Conservation (phyloP, 2,113 vertebrate genomes). For the Dromiciops gliroides region DNA sequence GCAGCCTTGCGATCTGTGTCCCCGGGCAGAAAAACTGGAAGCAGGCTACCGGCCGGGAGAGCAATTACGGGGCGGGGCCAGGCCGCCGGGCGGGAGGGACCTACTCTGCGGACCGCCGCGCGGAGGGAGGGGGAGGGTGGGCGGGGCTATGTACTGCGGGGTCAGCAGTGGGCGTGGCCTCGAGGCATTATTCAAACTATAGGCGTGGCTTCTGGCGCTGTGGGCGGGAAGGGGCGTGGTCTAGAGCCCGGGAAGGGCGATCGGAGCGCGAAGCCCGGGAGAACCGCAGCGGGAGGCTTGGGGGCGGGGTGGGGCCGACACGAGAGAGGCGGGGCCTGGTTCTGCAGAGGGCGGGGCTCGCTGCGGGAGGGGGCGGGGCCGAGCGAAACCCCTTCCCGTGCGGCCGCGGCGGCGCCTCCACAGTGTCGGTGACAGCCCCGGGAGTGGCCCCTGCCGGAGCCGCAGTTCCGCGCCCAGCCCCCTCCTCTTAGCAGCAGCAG, state of each 20-base stretch:
- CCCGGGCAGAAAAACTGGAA: not conserved
- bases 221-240: not conserved
- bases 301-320: constrained; percentile 57
- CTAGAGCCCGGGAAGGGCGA: not conserved
- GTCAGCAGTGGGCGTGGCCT: not conserved
- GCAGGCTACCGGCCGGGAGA: accelerated
- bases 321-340: not conserved
- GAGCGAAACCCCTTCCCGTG: constrained; percentile 58
- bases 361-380: constrained; percentile 60
- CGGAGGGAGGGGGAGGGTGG: not conserved
- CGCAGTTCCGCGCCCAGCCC: not conserved
- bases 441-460: constrained; percentile 34
- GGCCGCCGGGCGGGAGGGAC: constrained; percentile 34
- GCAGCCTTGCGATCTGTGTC: constrained; percentile 34
- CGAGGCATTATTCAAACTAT: not conserved
- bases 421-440: constrained; percentile 67
- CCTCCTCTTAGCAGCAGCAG: not conserved
- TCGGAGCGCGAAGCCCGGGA: not conserved
- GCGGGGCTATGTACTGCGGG: constrained; percentile 4
- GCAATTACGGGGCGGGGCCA: constrained; percentile 9
- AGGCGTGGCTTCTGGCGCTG: not conserved
- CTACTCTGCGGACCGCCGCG: not conserved
- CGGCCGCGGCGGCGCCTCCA: constrained; percentile 77
- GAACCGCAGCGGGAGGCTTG: constrained; percentile 45
- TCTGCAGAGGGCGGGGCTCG: constrained; percentile 47